These are phyloP conservation scores for Peribatodes rhomboidaria DNA, from an alignment of 2,888 invertebrate species.

Conservation along the genomic window DNA sequence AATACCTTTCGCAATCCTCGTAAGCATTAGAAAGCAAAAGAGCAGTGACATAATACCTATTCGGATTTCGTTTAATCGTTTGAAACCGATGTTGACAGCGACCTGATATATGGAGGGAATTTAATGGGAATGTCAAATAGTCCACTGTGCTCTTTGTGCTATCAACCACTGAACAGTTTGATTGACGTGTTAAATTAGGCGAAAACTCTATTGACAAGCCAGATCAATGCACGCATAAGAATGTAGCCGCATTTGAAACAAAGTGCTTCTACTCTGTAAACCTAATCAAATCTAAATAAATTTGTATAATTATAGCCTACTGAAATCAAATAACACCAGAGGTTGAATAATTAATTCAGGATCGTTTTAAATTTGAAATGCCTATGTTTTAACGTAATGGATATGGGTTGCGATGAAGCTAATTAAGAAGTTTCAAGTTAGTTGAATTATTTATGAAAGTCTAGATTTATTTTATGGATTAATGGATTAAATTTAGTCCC, in stretches of 20 bases:
- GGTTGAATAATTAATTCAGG: not conserved
- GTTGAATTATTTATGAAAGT: not conserved
- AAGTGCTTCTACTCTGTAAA: not conserved
- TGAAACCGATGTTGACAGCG: slow-evolving; percentile 43
- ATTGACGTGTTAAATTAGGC: slow-evolving; percentile 52
- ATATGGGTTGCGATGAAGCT: not conserved
- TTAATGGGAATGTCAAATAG: slow-evolving; percentile 49
- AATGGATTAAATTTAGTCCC: not conserved
- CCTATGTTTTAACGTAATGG: not conserved
- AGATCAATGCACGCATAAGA: slow-evolving; percentile 34
- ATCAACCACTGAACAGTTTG: slow-evolving; percentile 44
- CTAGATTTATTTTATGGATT: not conserved
- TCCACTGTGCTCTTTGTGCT: slow-evolving; percentile 45
- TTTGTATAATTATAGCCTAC: not conserved
- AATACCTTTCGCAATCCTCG: slow-evolving; percentile 32
- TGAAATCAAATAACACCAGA: not conserved
- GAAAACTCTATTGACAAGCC: slow-evolving; percentile 41
- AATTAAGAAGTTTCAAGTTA: not conserved
- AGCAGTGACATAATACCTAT: slow-evolving; percentile 38
- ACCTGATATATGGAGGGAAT: slow-evolving; percentile 48
- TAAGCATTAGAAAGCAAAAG: slow-evolving; percentile 34
- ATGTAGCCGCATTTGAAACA: slow-evolving; percentile 21
- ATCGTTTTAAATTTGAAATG: not conserved
- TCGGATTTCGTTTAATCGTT: slow-evolving; percentile 42
- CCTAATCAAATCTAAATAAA: not conserved